phyloP scores from a whole-genome alignment of 2,113 vertebrate genomes.

The Martes martes region DNA sequence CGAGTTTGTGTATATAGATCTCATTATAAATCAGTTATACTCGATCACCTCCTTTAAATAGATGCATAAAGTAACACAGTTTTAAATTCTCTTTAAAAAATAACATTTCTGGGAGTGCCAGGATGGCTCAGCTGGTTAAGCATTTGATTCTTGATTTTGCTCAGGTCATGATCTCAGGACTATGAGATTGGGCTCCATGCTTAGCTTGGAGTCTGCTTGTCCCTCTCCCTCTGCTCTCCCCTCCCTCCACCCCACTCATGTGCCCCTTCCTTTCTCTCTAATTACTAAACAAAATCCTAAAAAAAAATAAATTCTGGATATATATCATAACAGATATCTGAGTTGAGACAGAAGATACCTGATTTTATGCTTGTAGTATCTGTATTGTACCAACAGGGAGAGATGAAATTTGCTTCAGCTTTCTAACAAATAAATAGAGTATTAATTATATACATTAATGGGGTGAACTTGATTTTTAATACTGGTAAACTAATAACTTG shows the following conservation, averaged over 20 bases:
- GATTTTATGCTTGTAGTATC: not conserved
- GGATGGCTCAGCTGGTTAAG: not conserved
- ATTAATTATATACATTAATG: not conserved
- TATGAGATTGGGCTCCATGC: not conserved
- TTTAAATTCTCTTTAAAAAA: conserved; percentile 6
- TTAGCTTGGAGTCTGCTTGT: not conserved
- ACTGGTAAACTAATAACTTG: not conserved
- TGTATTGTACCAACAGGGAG: not conserved
- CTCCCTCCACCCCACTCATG: not conserved
- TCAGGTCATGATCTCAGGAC: not conserved
- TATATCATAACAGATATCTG: not conserved
- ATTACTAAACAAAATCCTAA: not conserved
- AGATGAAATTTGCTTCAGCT: not conserved
- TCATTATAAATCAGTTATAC: not conserved
- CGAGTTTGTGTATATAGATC: not conserved
- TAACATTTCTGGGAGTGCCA: not conserved
- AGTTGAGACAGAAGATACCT: not conserved
- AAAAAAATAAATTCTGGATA: not conserved
- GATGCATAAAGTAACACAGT: not conserved
- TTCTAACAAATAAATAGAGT: not conserved
- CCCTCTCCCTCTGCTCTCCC: not conserved
- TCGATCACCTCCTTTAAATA: not conserved
- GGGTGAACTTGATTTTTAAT: not conserved
- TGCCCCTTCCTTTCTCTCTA: not conserved
- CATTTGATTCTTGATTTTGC: not conserved